phyloP scores from a whole-genome alignment of 1,140 invertebrate genomes.

The Epicauta chinensis region DNA sequence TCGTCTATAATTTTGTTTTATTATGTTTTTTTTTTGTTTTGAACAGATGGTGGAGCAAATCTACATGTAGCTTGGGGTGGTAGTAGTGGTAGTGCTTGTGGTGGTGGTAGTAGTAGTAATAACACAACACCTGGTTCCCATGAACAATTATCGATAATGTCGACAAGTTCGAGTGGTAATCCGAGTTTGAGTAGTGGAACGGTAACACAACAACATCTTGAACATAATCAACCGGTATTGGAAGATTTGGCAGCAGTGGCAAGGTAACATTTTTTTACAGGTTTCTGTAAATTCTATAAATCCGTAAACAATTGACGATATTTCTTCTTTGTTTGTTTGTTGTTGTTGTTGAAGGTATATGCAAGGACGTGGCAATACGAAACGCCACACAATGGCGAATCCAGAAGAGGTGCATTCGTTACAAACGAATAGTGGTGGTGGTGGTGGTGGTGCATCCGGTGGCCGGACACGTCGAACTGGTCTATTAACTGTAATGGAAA shows the following conservation, averaged over 20 bases:
- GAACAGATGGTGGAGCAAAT: slow-evolving; percentile 87
- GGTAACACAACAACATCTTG: slow-evolving; percentile 30
- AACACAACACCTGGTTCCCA: slow-evolving; percentile 33
- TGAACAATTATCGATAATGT: slow-evolving; percentile 39
- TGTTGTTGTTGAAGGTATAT: slow-evolving; percentile 55
- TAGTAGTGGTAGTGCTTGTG: too few species aligned
- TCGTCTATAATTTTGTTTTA: too few species aligned
- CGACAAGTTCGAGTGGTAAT: slow-evolving; percentile 37
- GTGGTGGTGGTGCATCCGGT: slow-evolving; percentile 24
- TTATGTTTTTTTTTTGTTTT: slow-evolving; percentile 11
- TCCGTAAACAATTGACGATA: neutral
- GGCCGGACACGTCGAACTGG: slow-evolving; percentile 67
- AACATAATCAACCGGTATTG: slow-evolving; percentile 33
- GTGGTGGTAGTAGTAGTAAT: too few species aligned
- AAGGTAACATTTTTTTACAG: too few species aligned
- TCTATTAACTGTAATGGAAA: slow-evolving; percentile 74
- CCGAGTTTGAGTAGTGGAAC: slow-evolving; percentile 35
- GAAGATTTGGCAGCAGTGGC: slow-evolving; percentile 48
- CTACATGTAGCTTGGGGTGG: slow-evolving; percentile 63
- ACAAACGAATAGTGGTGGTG: slow-evolving; percentile 40
- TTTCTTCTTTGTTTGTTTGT: neutral
- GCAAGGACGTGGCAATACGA: slow-evolving; percentile 59
- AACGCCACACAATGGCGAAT: slow-evolving; percentile 60
- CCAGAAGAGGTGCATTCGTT: slow-evolving; percentile 57
- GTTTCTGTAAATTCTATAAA: neutral